A percentile compares a stretch with the other conserved stretches of the same genome.
Evolutionary conservation across 2,113 vertebrate species (phyloP).

Genomic region (Dinomys branickii): DNA sequence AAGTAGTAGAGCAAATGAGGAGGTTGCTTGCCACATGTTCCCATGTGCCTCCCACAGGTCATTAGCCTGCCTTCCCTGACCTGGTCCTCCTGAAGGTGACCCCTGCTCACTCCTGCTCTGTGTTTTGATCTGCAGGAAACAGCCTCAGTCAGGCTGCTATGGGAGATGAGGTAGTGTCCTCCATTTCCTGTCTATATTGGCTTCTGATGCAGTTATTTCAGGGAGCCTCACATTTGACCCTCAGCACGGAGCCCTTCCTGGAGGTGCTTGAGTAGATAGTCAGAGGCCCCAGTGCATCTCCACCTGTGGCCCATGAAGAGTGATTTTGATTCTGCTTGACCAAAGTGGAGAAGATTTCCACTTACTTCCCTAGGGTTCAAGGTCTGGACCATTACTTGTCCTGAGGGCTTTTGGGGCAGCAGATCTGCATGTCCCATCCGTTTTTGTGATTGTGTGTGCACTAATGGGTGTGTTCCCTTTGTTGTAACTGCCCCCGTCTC

Average conservation of each 20-base stretch:
- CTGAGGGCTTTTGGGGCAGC: background rate
- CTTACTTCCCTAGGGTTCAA: background rate
- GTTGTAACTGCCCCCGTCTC: background rate
- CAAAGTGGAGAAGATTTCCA: background rate
- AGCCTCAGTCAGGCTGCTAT: background rate
- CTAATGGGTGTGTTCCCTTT: background rate
- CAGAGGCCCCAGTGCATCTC: background rate
- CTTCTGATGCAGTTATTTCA: background rate
- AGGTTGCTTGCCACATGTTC: background rate
- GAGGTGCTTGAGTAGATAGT: background rate
- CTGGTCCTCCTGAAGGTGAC: constrained; percentile 23
- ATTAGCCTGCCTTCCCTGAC: background rate
- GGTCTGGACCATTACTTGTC: background rate
- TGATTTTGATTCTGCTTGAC: background rate
- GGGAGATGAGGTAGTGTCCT: background rate
- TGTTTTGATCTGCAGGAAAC: background rate
- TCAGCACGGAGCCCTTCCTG: background rate
- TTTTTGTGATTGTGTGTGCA: background rate
- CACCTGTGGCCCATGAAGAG: background rate
- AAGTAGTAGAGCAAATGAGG: background rate
- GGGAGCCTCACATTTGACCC: background rate
- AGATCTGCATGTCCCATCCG: background rate
- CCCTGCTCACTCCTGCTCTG: background rate
- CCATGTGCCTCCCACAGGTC: background rate
- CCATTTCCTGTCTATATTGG: background rate